A percentile compares a stretch with the other conserved stretches of the same genome.
phyloP scores from a whole-genome alignment of 1,140 invertebrate genomes.

The Hermatobates lingyangjiaoensis region DNA sequence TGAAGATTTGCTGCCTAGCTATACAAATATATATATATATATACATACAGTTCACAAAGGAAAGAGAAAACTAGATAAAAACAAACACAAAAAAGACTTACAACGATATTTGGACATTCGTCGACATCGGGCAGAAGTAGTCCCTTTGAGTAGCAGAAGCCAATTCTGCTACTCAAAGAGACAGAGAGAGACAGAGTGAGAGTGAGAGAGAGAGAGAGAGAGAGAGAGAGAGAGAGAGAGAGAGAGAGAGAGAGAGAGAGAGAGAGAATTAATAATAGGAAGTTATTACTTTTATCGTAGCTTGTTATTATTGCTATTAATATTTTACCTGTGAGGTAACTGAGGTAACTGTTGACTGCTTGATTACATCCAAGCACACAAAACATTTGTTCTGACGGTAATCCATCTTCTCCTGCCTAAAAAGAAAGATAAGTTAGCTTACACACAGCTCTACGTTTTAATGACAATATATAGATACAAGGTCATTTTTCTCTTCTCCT shows the following conservation, averaged over 20 bases:
- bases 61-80: too few species aligned
- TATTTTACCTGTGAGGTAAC: conserved; percentile 42
- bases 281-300: too few species aligned
- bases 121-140: too few species aligned
- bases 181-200: background rate
- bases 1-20: too few species aligned
- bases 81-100: too few species aligned
- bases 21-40: too few species aligned
- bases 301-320: background rate
- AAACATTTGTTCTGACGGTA: conserved; percentile 47
- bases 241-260: background rate
- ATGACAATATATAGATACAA: background rate
- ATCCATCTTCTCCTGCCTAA: conserved; percentile 38
- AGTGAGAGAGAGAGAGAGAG: background rate
- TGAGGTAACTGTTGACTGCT: conserved; percentile 49
- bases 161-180: background rate
- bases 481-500: background rate
- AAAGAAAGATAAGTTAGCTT: conserved; percentile 16
- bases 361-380: conserved; percentile 64
- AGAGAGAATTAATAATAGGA: background rate
- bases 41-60: too few species aligned
- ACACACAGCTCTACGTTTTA: background rate
- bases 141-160: background rate
- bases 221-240: background rate
- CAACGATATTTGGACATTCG: too few species aligned